Base-by-base conservation (phyloP, 2,797 vertebrate genomes). In the Chanos chanos region DNA sequence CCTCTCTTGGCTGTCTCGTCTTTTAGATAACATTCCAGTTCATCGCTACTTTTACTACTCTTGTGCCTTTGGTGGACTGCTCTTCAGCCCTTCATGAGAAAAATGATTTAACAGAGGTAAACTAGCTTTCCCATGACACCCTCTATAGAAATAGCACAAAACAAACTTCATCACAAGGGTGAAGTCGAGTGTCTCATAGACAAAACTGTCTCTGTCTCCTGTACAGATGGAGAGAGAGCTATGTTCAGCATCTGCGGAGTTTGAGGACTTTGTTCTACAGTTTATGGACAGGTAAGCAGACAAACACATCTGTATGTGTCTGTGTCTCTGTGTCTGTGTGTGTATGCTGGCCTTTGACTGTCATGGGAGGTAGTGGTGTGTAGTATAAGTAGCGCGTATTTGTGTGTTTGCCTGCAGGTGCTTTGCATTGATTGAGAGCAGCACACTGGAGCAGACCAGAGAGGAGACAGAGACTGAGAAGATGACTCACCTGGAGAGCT, bases 31-130 rank as follows among this genome's bases (percentile, higher is more conserved):
- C 95, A 78, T 99, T 99, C 91, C 96, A 99, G 85, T 98, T 99
- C 87, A 97, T 98, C 83, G 91, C 95, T 84, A 98, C 95, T 18
- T 97, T 97, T 90, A 94, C 93, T 78, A 95, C 95, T 75, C 87
- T 98, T 85, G 94, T 98, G 92, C 96, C 96, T 94, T 94, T 99
- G 88, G 94, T 96, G 77, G 96, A 99, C 74, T 98, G 95, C 80
- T 98, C 96, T 3, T 93, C 93, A 70, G 83, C 93, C 72, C 84
- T 95, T 7, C 93, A 92, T 72, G 93, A 87, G 70, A 90, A 88
- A 81, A 80, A 79, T 40, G 88, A 95, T 77, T 93, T 99, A 75
- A 91, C 93, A 27, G 91, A 96, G 87, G 96, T 98, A 89, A 36
- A 43, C 3, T 8, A 1, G 3, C 34, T 7, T 4, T 31, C 25